Conservation (phyloP, 2,888 invertebrate species). For the Caenorhabditis japonica region DNA sequence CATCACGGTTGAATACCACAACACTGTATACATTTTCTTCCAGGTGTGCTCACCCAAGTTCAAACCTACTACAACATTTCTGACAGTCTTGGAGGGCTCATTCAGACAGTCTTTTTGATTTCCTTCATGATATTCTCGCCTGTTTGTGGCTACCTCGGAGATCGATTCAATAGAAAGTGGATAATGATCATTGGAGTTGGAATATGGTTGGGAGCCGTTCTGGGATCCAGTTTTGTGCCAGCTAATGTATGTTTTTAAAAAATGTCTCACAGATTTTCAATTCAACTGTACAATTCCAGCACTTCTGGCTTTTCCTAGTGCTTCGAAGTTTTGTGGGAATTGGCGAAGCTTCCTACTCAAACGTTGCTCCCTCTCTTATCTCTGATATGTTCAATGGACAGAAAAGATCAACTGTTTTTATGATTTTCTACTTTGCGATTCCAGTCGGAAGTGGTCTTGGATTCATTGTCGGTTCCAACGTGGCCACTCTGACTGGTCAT, state of each 20-base stretch:
- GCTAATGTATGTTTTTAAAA: slow-evolving; percentile 80
- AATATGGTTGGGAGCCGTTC: slow-evolving; percentile 92
- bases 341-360: slow-evolving; percentile 98
- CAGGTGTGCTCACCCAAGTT: slow-evolving; percentile 89
- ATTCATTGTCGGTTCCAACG: slow-evolving; percentile 94
- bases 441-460: slow-evolving; percentile 90
- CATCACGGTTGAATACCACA: too few species aligned
- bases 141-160: slow-evolving; percentile 95
- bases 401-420: slow-evolving; percentile 89
- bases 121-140: slow-evolving; percentile 98
- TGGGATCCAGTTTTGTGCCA: slow-evolving; percentile 88
- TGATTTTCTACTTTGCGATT: slow-evolving; percentile 97
- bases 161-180: slow-evolving; percentile 89
- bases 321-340: slow-evolving; percentile 93
- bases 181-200: slow-evolving; percentile 93
- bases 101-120: slow-evolving; percentile 94
- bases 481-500: slow-evolving; percentile 82
- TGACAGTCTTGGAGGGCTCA: slow-evolving; percentile 88
- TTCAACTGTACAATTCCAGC: slow-evolving; percentile 78
- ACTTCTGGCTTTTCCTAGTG: slow-evolving; percentile 85
- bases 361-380: slow-evolving; percentile 97
- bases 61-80: slow-evolving; percentile 84
- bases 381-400: slow-evolving; percentile 89
- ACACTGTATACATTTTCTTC: slow-evolving; percentile 37
- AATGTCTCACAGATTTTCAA: neutral